phyloP scores from a whole-genome alignment of 1,140 invertebrate genomes.

The Chionoecetes opilio region DNA sequence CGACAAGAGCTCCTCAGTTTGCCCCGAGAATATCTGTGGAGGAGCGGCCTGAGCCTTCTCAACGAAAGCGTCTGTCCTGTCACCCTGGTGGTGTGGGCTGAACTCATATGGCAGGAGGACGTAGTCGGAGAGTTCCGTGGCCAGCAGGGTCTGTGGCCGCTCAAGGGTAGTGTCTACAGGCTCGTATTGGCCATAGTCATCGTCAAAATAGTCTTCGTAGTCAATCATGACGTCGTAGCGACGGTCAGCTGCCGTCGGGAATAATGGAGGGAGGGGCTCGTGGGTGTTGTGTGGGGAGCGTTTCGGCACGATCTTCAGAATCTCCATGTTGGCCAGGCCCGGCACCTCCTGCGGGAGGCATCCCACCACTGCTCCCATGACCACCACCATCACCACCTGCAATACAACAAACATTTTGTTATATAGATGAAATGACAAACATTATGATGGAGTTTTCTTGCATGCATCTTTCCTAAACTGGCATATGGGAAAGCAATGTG shows the following conservation, averaged over 20 bases:
- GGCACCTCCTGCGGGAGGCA: conserved; percentile 19
- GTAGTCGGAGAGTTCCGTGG: conserved; percentile 47
- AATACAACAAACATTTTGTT: neutral
- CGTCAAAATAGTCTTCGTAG: conserved; percentile 46
- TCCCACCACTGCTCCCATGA: neutral
- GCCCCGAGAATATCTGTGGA: neutral
- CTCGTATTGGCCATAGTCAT: neutral
- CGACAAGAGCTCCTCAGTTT: neutral
- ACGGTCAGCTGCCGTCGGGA: neutral
- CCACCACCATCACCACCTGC: neutral
- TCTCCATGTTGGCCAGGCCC: conserved; percentile 59
- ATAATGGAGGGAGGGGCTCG: neutral
- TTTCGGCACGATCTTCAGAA: conserved; percentile 40
- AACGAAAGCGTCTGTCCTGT: neutral
- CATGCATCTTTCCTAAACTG: too few species aligned
- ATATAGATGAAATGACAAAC: too few species aligned
- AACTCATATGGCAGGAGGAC: neutral
- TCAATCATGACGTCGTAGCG: conserved; percentile 61
- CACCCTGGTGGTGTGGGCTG: neutral
- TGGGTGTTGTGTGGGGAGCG: neutral
- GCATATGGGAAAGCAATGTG: too few species aligned
- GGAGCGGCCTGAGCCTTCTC: neutral
- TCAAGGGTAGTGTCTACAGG: neutral
- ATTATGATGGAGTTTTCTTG: too few species aligned
- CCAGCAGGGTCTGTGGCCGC: conserved; percentile 36